Conservation (phyloP, 1,140 invertebrate genomes). For the Cepaea nemoralis region DNA sequence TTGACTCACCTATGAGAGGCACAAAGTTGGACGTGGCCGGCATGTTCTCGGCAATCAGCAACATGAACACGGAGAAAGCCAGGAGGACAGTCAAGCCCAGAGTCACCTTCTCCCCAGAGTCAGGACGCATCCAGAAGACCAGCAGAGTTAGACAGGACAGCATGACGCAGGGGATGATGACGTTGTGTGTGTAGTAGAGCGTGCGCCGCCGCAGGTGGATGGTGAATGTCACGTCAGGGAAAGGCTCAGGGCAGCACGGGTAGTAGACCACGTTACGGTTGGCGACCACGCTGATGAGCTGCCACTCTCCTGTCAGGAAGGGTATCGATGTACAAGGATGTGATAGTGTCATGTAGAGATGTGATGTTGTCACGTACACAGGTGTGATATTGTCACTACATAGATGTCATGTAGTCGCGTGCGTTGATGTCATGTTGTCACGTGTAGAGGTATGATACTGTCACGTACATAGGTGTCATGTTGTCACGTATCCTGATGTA, state of each 20-base stretch:
- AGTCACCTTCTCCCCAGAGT: conserved; percentile 66
- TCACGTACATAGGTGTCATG: no score
- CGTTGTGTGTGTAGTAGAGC: conserved; percentile 67
- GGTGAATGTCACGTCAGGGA: conserved; percentile 75
- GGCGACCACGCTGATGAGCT: conserved; percentile 71
- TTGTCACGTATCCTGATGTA: no score
- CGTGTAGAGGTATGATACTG: no score
- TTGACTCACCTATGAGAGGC: conserved; percentile 65
- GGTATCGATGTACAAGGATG: background rate
- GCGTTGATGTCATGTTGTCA: no score
- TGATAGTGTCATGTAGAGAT: background rate
- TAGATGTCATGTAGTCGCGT: no score
- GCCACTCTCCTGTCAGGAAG: conserved; percentile 74
- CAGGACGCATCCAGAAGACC: conserved; percentile 67
- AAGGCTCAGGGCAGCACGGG: conserved; percentile 73
- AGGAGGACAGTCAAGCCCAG: conserved; percentile 66
- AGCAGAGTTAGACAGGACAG: conserved; percentile 63
- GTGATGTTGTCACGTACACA: no score
- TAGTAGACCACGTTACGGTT: conserved; percentile 54
- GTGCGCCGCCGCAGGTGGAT: conserved; percentile 66
- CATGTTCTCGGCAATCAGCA: conserved; percentile 70
- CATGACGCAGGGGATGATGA: conserved; percentile 68
- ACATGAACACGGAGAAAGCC: conserved; percentile 70
- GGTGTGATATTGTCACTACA: no score
- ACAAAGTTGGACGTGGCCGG: conserved; percentile 67